Evolutionary conservation across 2,888 invertebrate species (phyloP).

Genomic region (Athripsodes cinereus): DNA sequence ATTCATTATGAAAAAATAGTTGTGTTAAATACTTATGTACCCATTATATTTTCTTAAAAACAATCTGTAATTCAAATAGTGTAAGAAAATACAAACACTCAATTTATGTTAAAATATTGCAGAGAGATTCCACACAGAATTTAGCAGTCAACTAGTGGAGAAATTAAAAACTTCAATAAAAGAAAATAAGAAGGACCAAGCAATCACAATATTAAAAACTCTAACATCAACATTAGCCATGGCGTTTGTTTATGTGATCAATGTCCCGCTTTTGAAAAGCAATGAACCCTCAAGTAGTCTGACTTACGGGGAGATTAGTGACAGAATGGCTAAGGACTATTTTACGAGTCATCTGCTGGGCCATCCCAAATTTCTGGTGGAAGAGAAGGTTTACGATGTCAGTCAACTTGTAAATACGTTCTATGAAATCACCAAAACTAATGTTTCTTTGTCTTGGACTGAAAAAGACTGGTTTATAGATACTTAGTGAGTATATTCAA

Average conservation of each 20-base stretch:
- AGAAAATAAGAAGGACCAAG: constrained; percentile 41
- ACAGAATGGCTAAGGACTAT: constrained; percentile 16
- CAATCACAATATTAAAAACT: constrained; percentile 40
- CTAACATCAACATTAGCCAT: constrained; percentile 40
- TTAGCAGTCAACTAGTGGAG: constrained; percentile 37
- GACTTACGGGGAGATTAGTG: constrained; percentile 13
- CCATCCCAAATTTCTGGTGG: constrained; percentile 57
- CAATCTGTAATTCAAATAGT: too few species aligned
- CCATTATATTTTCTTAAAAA: too few species aligned
- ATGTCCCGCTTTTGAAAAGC: constrained; percentile 35
- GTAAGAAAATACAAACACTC: too few species aligned
- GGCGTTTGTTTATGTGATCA: constrained; percentile 41
- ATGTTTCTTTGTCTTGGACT: constrained; percentile 61
- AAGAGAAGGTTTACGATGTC: constrained; percentile 49
- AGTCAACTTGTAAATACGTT: constrained; percentile 56
- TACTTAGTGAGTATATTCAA: constrained; percentile 50
- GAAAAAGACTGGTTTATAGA: constrained; percentile 64
- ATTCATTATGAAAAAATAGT: too few species aligned
- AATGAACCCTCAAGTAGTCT: constrained; percentile 11
- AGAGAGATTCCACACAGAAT: constrained; percentile 44
- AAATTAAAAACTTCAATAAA: constrained; percentile 34
- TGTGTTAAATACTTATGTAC: too few species aligned
- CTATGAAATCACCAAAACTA: constrained; percentile 52
- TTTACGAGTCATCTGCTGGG: constrained; percentile 40
- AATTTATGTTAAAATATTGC: too few species aligned